A percentile compares a stretch with the other conserved stretches of the same genome.
These are phyloP conservation scores for Tineola bisselliella DNA, from an alignment of 2,888 invertebrate species.

Conservation along the genomic window DNA sequence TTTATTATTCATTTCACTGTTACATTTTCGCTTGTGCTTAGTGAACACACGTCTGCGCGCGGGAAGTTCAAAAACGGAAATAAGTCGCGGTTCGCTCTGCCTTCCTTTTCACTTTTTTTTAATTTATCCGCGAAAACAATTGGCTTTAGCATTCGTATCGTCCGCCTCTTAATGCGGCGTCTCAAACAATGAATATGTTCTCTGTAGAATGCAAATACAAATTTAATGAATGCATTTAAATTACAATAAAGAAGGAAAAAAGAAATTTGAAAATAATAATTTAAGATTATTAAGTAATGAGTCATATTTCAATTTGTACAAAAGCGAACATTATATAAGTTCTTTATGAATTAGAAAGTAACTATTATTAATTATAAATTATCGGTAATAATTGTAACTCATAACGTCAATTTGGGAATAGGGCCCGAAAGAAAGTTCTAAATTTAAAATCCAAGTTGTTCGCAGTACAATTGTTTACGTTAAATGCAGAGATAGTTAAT, in stretches of 20 bases:
- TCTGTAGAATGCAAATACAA: constrained; percentile 12
- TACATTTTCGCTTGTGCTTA: constrained; percentile 20
- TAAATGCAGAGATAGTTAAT: neutral
- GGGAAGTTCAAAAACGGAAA: constrained; percentile 49
- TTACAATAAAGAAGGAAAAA: constrained; percentile 13
- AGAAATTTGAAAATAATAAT: neutral
- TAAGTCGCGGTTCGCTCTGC: constrained; percentile 30
- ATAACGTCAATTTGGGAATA: too few species aligned
- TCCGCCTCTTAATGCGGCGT: neutral
- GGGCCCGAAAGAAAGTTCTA: too few species aligned
- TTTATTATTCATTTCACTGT: constrained; percentile 30
- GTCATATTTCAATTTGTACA: neutral
- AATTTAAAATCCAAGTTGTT: too few species aligned
- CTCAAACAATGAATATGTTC: constrained; percentile 11
- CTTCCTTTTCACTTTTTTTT: constrained; percentile 55
- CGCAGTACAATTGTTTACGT: too few species aligned
- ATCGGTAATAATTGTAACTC: neutral
- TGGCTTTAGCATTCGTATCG: neutral
- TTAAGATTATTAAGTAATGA: neutral
- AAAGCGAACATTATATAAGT: neutral
- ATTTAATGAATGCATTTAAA: constrained; percentile 18
- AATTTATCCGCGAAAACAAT: constrained; percentile 14
- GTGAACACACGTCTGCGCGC: constrained; percentile 39
- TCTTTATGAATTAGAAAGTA: neutral
- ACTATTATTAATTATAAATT: neutral